Percentiles rank a stretch among this genome's conserved stretches.
Evolutionary conservation across 2,888 invertebrate genomes (phyloP).

Genomic region (Cheilosia urbana): DNA sequence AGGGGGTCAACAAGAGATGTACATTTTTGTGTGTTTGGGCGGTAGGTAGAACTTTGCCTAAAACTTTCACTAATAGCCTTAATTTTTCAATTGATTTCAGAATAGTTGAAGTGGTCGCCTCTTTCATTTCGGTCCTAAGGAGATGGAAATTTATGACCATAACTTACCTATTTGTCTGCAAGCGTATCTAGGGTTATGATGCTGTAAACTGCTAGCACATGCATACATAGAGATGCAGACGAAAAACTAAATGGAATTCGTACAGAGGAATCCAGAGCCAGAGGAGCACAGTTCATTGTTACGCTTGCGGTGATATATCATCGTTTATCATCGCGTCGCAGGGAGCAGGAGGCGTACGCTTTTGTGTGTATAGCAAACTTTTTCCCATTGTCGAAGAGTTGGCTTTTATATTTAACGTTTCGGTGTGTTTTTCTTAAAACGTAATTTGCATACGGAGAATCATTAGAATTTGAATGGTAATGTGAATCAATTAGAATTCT

Average conservation of each 20-base stretch:
- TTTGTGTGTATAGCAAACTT: constrained; percentile 57
- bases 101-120: constrained; percentile 61
- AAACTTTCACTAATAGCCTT: constrained; percentile 70
- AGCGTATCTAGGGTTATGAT: constrained; percentile 5
- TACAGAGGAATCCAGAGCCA: constrained; percentile 11
- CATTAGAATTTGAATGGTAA: constrained; percentile 74
- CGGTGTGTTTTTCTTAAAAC: constrained; percentile 35
- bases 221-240: constrained; percentile 5
- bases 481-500: constrained; percentile 73
- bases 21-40: not conserved
- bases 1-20: constrained; percentile 37
- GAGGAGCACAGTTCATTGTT: constrained; percentile 68
- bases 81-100: constrained; percentile 73
- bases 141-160: constrained; percentile 65
- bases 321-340: constrained; percentile 63
- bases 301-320: constrained; percentile 66
- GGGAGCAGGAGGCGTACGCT: constrained; percentile 49
- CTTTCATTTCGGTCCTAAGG: constrained; percentile 5
- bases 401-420: not conserved
- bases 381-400: constrained; percentile 33
- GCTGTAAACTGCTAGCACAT: constrained; percentile 1
- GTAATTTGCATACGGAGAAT: constrained; percentile 70
- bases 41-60: constrained; percentile 55
- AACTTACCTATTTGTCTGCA: constrained; percentile 61
- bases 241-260: constrained; percentile 59